Conservation (phyloP, 2,797 vertebrate species). For the Eulemur albifrons region DNA sequence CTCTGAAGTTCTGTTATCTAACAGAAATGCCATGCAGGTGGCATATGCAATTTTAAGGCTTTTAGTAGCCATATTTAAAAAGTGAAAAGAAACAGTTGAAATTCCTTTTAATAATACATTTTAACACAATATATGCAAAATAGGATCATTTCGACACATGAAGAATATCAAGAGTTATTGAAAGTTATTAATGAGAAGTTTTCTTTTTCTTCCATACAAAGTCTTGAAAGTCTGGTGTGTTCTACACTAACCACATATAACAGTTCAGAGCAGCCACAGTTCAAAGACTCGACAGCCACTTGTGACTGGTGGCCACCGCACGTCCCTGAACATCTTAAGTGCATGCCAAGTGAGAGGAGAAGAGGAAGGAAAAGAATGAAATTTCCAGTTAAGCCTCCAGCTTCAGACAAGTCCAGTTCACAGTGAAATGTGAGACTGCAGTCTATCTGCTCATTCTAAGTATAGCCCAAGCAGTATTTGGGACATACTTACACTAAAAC, state of each 20-base stretch:
- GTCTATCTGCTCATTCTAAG: slow-evolving; percentile 49
- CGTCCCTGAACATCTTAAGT: not conserved
- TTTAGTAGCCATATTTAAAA: not conserved
- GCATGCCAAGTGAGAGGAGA: slow-evolving; percentile 45
- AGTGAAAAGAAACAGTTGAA: not conserved
- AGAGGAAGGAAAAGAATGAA: slow-evolving; percentile 72
- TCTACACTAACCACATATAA: too few species aligned
- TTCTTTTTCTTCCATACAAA: not conserved
- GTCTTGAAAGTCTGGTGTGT: not conserved
- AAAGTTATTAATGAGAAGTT: not conserved
- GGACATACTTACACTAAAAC: not conserved
- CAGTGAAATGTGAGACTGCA: slow-evolving; percentile 66
- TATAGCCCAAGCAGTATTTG: not conserved
- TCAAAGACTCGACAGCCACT: not conserved
- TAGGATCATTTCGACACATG: not conserved
- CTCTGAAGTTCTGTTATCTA: not conserved
- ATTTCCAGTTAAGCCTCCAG: slow-evolving; percentile 72
- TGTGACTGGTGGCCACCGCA: not conserved
- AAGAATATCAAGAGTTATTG: not conserved
- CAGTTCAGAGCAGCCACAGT: not conserved
- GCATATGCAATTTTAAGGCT: not conserved
- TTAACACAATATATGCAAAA: not conserved
- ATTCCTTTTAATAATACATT: not conserved
- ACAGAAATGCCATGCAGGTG: not conserved
- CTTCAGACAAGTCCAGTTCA: slow-evolving; percentile 67